A percentile compares a stretch with the other conserved stretches of the same genome.
These are phyloP conservation scores for Labeo catla DNA, from an alignment of 2,113 vertebrate genomes.

Conservation along the genomic window DNA sequence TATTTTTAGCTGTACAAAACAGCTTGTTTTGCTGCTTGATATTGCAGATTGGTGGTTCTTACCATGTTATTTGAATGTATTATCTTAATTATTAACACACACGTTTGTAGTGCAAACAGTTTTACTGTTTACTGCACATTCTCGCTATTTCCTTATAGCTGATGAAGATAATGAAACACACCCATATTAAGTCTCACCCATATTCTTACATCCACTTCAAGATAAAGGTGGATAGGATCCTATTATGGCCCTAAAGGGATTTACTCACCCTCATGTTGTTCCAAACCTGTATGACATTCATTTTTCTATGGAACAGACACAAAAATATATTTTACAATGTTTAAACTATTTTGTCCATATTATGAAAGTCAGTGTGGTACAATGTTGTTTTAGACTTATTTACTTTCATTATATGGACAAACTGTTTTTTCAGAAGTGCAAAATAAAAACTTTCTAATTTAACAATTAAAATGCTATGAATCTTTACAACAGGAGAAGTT, in stretches of 20 bases:
- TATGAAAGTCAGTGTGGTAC: not conserved
- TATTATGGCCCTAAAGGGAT: not conserved
- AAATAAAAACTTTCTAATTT: not conserved
- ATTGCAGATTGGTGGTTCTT: too few relatives aligned
- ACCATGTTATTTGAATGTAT: too few relatives aligned
- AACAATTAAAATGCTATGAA: not conserved
- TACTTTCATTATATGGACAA: too few relatives aligned
- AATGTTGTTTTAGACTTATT: not conserved
- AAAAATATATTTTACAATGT: not conserved
- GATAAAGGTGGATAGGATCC: not conserved
- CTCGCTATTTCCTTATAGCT: too few relatives aligned
- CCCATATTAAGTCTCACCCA: too few relatives aligned
- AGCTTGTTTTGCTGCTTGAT: too few relatives aligned
- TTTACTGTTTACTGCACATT: too few relatives aligned
- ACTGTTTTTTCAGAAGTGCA: not conserved
- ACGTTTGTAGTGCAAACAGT: too few relatives aligned
- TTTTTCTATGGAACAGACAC: not conserved
- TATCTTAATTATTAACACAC: too few relatives aligned
- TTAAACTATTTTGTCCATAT: not conserved
- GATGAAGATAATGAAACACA: too few relatives aligned
- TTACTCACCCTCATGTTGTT: not conserved
- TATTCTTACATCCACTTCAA: too few relatives aligned
- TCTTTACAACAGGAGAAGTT: not conserved
- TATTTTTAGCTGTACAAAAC: too few relatives aligned
- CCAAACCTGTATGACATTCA: not conserved